These are phyloP conservation scores for Rhinophrynus dorsalis DNA, from an alignment of 2,797 vertebrate genomes.

Conservation along the genomic window DNA sequence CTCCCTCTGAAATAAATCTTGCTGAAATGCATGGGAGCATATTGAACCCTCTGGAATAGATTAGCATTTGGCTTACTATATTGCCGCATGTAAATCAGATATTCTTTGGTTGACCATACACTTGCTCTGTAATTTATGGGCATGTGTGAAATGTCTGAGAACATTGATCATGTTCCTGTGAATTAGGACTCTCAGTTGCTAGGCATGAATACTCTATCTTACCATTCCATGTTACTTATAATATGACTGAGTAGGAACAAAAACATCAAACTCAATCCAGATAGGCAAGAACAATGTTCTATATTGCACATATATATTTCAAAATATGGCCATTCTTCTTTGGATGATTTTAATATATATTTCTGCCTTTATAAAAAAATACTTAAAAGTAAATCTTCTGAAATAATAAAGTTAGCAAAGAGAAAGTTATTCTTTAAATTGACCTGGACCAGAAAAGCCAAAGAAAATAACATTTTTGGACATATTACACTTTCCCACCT, in stretches of 20 bases:
- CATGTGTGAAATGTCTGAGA: constrained; percentile 18
- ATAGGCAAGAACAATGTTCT: constrained; percentile 20
- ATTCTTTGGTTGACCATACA: constrained; percentile 38
- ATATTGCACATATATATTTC: constrained; percentile 29
- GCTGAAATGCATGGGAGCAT: constrained; percentile 41
- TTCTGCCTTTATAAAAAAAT: constrained; percentile 19
- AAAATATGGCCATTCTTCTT: constrained; percentile 33
- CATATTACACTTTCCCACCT: no score
- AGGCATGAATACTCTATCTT: constrained; percentile 45
- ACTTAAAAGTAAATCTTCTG: constrained; percentile 15
- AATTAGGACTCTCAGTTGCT: constrained; percentile 29
- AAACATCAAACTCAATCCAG: constrained; percentile 37
- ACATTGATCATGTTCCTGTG: constrained; percentile 43
- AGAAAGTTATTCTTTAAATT: constrained; percentile 16
- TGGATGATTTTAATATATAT: constrained; percentile 15
- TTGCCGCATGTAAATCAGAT: constrained; percentile 43
- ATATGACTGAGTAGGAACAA: constrained; percentile 8
- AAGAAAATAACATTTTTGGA: constrained; percentile 10
- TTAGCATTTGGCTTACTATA: constrained; percentile 43
- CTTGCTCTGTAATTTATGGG: constrained; percentile 30
- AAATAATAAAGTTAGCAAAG: constrained; percentile 7
- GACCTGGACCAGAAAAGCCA: no score
- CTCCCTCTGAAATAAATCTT: constrained; percentile 45
- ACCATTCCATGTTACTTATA: constrained; percentile 28
- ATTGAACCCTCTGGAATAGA: constrained; percentile 48